Conservation (phyloP, 2,888 invertebrate species). For the Oxystoma pomonae region DNA sequence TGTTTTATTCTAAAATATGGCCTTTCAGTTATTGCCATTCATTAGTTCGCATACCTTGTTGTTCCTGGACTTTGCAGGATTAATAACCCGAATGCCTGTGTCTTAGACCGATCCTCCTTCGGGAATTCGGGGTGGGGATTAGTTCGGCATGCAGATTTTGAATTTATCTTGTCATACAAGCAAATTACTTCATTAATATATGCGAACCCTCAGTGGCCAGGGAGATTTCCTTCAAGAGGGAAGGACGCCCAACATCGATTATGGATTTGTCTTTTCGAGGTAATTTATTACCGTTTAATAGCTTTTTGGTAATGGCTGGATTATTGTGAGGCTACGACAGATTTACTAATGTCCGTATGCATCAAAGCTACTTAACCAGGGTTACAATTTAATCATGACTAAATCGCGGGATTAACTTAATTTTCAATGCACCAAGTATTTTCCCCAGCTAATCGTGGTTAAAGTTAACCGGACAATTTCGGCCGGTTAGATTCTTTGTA, state of each 20-base stretch:
- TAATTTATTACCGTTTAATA: not conserved
- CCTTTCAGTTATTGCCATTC: no score
- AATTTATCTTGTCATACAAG: conserved; percentile 49
- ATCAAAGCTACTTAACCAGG: no score
- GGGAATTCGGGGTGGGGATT: conserved; percentile 31
- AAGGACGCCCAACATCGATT: not conserved
- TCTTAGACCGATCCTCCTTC: not conserved
- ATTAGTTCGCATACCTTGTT: not conserved
- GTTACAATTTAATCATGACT: no score
- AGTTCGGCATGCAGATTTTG: conserved; percentile 44
- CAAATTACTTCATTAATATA: conserved; percentile 43
- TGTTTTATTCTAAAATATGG: no score
- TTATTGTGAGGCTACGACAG: not conserved
- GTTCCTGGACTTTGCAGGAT: not conserved
- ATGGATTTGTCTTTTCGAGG: not conserved
- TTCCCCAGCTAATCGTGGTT: no score
- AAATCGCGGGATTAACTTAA: no score
- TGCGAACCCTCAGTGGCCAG: conserved; percentile 13
- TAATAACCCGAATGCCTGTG: not conserved
- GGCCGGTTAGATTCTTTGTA: no score
- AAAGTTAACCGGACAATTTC: no score
- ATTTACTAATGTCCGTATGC: no score
- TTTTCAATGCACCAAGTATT: no score
- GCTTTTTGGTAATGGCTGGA: not conserved
- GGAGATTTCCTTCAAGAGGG: not conserved